These are phyloP conservation scores for Leptinotarsa tumamoca DNA, from an alignment of 2,888 invertebrate species.

Conservation along the genomic window DNA sequence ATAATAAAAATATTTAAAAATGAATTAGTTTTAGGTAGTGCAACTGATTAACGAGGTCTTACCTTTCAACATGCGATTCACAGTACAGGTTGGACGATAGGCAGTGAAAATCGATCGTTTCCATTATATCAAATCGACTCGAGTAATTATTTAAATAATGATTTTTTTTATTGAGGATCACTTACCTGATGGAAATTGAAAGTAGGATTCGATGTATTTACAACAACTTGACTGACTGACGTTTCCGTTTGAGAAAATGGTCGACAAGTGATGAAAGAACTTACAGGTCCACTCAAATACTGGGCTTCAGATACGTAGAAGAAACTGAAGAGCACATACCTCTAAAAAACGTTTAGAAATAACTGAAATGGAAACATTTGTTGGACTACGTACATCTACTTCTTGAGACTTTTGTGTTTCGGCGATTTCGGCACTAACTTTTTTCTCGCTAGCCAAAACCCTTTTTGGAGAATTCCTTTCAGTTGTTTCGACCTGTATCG, in stretches of 20 bases:
- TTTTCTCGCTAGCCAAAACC: not conserved
- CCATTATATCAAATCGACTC: no score
- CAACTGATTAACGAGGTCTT: no score
- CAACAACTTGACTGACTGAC: slow-evolving; percentile 65
- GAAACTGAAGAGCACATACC: slow-evolving; percentile 67
- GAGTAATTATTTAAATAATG: not conserved
- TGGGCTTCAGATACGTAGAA: slow-evolving; percentile 68
- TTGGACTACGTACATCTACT: not conserved
- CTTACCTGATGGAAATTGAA: slow-evolving; percentile 69
- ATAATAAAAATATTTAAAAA: no score
- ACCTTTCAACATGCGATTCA: no score
- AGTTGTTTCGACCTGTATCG: not conserved
- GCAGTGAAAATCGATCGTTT: no score
- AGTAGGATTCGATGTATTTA: slow-evolving; percentile 64
- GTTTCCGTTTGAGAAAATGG: slow-evolving; percentile 68
- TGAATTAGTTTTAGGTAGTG: no score
- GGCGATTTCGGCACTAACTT: not conserved
- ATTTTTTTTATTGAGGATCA: not conserved
- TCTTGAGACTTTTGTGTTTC: slow-evolving; percentile 1
- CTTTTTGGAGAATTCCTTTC: not conserved
- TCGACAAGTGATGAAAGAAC: slow-evolving; percentile 67
- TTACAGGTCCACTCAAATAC: slow-evolving; percentile 61
- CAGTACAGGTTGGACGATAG: no score
- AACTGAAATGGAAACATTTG: not conserved
- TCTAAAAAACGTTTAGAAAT: slow-evolving; percentile 52